Evolutionary conservation across 2,888 invertebrate genomes (phyloP).

Genomic region (Drosophila maculinotata): DNA sequence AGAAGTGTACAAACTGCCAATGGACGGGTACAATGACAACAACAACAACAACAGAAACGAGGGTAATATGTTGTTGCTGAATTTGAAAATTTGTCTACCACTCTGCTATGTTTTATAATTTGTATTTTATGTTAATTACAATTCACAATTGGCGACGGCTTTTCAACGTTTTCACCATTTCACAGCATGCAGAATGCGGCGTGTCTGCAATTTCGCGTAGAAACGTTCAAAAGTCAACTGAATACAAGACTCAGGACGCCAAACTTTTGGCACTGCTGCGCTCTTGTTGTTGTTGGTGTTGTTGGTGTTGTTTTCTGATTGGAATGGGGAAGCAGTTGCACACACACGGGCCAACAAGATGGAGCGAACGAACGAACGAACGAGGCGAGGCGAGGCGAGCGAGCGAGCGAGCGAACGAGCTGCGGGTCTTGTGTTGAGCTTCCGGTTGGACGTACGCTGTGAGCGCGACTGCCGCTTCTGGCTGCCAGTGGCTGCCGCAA

Average conservation of each 20-base stretch:
- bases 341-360: constrained; percentile 33
- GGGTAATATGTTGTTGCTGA: constrained; percentile 6
- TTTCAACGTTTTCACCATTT: constrained; percentile 43
- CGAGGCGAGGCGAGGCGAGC: constrained; percentile 18
- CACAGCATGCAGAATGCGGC: constrained; percentile 32
- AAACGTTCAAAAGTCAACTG: constrained; percentile 69
- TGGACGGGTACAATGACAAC: constrained; percentile 1
- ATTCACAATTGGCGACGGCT: constrained; percentile 66
- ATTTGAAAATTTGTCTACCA: background rate
- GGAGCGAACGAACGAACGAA: constrained; percentile 38
- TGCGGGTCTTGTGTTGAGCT: constrained; percentile 62
- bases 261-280: constrained; percentile 34
- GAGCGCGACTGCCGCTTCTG: constrained; percentile 64
- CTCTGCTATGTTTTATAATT: constrained; percentile 7
- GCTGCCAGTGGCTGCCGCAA: constrained; percentile 54
- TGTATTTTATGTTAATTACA: constrained; percentile 3
- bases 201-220: constrained; percentile 59
- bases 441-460: constrained; percentile 76
- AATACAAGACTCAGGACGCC: constrained; percentile 35
- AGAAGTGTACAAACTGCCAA: constrained; percentile 33
- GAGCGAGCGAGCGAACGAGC: constrained; percentile 38
- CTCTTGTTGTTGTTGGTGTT: constrained; percentile 26
- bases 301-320: constrained; percentile 58
- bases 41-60: constrained; percentile 5
- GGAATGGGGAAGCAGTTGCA: constrained; percentile 59